phyloP scores from a whole-genome alignment of 2,888 invertebrate species.

The Chaetogeoica ovagalla region DNA sequence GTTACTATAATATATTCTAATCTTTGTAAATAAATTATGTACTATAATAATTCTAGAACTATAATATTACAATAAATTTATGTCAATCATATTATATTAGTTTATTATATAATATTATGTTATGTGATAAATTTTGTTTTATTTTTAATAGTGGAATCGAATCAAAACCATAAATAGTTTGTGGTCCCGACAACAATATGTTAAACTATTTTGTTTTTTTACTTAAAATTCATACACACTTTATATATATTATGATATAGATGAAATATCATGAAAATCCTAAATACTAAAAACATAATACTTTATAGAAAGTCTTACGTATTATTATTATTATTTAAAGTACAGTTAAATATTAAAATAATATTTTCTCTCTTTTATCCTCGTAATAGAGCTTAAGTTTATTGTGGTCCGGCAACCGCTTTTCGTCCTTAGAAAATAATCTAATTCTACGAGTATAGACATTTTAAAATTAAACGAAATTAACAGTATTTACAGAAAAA shows the following conservation, averaged over 20 bases:
- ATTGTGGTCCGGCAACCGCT: constrained; percentile 51
- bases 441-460: constrained; percentile 20
- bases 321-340: constrained; percentile 14
- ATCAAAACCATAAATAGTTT: too few species aligned
- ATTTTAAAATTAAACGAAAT: constrained; percentile 20
- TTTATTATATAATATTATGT: too few species aligned
- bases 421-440: constrained; percentile 40
- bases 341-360: constrained; percentile 30
- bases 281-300: neutral
- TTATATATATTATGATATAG: neutral
- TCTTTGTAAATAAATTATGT: neutral
- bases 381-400: constrained; percentile 33
- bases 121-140: too few species aligned
- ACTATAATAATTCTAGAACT: neutral
- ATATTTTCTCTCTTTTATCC: constrained; percentile 32
- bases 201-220: neutral
- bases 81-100: neutral
- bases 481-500: neutral
- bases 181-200: too few species aligned
- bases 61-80: neutral
- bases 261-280: neutral
- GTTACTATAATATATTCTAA: neutral
- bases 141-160: too few species aligned
- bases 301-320: constrained; percentile 13
- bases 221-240: neutral